phyloP scores from a whole-genome alignment of 2,113 vertebrate genomes.

The Atlantisia rogersi region DNA sequence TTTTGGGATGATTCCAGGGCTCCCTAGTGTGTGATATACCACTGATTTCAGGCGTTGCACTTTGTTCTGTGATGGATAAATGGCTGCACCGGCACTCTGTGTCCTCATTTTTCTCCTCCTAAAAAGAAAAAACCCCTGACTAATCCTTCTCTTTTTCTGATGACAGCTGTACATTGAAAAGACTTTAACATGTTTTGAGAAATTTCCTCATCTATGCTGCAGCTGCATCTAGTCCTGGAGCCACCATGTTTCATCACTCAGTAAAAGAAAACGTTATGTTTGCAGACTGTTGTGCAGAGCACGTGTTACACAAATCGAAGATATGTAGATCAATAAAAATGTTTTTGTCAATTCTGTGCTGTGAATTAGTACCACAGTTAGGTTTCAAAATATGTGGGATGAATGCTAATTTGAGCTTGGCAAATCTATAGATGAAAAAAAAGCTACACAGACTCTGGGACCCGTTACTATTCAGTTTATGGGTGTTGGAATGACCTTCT shows the following conservation, averaged over 20 bases:
- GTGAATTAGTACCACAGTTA: not conserved
- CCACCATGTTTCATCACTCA: not conserved
- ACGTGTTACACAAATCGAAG: not conserved
- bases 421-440: not conserved
- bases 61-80: not conserved
- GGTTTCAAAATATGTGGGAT: conserved; percentile 5
- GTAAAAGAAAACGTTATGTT: not conserved
- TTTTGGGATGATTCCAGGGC: not conserved
- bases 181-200: conserved; percentile 13
- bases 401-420: not conserved
- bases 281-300: not conserved
- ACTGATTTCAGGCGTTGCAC: not conserved
- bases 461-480: not conserved
- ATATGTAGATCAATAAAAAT: not conserved
- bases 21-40: not conserved
- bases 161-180: conserved; percentile 52
- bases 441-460: not conserved
- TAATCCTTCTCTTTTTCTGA: conserved; percentile 36
- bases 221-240: conserved; percentile 32
- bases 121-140: conserved; percentile 15
- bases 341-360: not conserved
- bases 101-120: conserved; percentile 9
- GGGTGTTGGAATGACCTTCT: conserved; percentile 23
- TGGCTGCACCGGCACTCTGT: not conserved
- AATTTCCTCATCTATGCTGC: not conserved